These are phyloP conservation scores for Holocentrus rufus DNA, from an alignment of 2,797 vertebrate genomes.

Conservation along the genomic window DNA sequence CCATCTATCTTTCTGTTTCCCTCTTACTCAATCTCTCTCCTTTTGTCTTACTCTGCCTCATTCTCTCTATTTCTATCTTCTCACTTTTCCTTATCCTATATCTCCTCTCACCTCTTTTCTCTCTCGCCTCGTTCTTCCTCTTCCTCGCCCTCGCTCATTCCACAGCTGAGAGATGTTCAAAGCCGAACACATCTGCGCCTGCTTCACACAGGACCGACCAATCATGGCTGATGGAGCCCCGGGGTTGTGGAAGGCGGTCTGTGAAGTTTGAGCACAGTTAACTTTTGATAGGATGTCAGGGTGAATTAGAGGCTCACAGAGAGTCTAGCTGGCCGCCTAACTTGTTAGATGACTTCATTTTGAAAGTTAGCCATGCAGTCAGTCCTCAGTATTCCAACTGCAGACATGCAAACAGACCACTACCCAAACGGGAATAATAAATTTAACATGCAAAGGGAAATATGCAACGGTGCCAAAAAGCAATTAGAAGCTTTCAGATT, in stretches of 20 bases:
- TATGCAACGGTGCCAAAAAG: neutral
- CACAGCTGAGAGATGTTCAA: slow-evolving; percentile 54
- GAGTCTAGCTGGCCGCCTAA: slow-evolving; percentile 33
- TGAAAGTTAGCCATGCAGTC: slow-evolving; percentile 22
- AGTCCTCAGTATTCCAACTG: slow-evolving; percentile 13
- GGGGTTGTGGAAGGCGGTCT: slow-evolving; percentile 38
- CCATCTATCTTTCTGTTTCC: slow-evolving; percentile 13
- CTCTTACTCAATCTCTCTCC: slow-evolving; percentile 17
- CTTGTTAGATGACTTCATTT: slow-evolving; percentile 38
- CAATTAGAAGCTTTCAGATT: neutral
- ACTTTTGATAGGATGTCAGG: slow-evolving; percentile 73
- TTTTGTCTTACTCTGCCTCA: slow-evolving; percentile 10
- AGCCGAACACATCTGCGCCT: slow-evolving; percentile 58
- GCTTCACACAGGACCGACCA: slow-evolving; percentile 49
- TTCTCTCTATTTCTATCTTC: neutral
- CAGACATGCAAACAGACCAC: slow-evolving; percentile 2
- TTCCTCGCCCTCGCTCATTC: slow-evolving; percentile 5
- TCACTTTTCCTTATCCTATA: slow-evolving; percentile 2
- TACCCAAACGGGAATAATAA: neutral
- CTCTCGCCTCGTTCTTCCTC: neutral
- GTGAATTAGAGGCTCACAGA: slow-evolving; percentile 52
- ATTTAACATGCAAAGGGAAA: neutral
- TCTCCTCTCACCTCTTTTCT: too few species aligned
- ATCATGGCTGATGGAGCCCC: slow-evolving; percentile 45
- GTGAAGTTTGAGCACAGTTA: slow-evolving; percentile 65